phyloP scores from a whole-genome alignment of 2,113 vertebrate species.

The Hepsetus odoe region DNA sequence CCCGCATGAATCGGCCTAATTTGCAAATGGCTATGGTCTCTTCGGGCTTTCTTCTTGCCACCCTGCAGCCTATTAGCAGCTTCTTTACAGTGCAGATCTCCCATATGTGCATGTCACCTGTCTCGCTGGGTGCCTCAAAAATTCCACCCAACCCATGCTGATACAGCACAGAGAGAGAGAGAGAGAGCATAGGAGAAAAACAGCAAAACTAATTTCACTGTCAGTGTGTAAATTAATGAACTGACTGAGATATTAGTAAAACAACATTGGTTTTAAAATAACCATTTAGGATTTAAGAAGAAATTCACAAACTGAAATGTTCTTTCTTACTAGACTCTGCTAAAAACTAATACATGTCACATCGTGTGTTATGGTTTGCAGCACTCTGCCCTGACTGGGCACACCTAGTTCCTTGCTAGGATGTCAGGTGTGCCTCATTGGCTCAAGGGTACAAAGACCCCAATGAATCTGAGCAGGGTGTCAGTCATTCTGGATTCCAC shows the following conservation, averaged over 20 bases:
- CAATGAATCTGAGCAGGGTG: too few species aligned
- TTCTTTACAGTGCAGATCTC: constrained; percentile 26
- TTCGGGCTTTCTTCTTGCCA: constrained; percentile 6
- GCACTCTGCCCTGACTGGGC: too few species aligned
- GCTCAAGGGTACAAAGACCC: too few species aligned
- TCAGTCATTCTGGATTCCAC: too few species aligned
- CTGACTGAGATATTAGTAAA: background rate
- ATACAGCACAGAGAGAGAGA: constrained; percentile 31
- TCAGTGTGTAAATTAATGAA: constrained; percentile 10
- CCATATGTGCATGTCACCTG: constrained; percentile 27
- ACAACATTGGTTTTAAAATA: background rate
- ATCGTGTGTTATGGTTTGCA: too few species aligned
- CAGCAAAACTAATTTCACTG: background rate
- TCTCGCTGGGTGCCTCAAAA: constrained; percentile 30
- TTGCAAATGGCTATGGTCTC: background rate
- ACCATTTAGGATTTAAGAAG: background rate
- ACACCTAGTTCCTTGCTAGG: too few species aligned
- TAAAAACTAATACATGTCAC: too few species aligned
- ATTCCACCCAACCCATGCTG: constrained; percentile 26
- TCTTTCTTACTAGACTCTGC: too few species aligned
- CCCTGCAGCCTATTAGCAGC: constrained; percentile 29
- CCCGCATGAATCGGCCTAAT: background rate
- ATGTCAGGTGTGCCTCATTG: too few species aligned
- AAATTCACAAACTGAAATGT: background rate
- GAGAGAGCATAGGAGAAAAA: background rate